A percentile compares a stretch with the other conserved stretches of the same genome.
Conservation (phyloP, 2,797 vertebrate genomes). For the Phylloscopus collybita region DNA sequence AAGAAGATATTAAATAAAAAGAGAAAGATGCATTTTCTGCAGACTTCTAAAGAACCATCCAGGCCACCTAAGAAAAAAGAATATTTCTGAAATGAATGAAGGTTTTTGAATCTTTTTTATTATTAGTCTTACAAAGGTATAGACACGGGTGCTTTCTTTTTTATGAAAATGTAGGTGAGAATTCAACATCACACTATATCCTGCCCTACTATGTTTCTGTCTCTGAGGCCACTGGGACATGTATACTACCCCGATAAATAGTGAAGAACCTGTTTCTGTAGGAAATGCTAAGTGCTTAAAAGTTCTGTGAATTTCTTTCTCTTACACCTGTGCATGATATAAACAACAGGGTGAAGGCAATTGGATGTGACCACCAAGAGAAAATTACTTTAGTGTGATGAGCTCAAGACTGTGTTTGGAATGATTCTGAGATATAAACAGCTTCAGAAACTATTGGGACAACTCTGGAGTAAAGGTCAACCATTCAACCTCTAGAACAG, state of each 20-base stretch:
- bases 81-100: not conserved
- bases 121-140: not conserved
- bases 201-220: not conserved
- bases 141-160: not conserved
- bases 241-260: not conserved
- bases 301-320: not conserved
- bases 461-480: not conserved
- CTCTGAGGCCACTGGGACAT: slow-evolving; percentile 9
- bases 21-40: not conserved
- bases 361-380: slow-evolving; percentile 29
- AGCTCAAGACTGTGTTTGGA: not conserved
- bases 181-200: not conserved
- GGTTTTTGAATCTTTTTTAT: not conserved
- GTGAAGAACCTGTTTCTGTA: not conserved
- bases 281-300: slow-evolving; percentile 21
- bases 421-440: not conserved
- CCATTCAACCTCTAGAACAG: not conserved
- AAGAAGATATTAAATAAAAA: not conserved
- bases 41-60: not conserved
- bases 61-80: not conserved
- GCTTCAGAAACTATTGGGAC: slow-evolving; percentile 21
- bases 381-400: slow-evolving; percentile 64
- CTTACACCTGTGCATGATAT: not conserved
- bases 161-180: not conserved
- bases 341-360: slow-evolving; percentile 13